phyloP scores from a whole-genome alignment of 2,888 invertebrate genomes.

The Idaea straminata region DNA sequence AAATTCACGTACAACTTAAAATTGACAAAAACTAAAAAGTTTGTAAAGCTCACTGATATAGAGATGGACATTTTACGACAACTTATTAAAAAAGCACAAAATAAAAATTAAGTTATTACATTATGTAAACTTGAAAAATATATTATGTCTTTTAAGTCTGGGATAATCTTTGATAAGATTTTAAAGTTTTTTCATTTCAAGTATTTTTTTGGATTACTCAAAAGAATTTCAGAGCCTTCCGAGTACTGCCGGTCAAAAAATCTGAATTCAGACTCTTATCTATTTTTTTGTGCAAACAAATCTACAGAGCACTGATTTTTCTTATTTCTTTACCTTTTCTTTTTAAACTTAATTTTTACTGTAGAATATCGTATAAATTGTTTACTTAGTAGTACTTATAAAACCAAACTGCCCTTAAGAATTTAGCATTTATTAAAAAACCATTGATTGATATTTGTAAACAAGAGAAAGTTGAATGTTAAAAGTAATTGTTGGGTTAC shows the following conservation, averaged over 20 bases:
- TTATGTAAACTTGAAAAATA: too few species aligned
- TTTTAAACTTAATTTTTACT: not conserved
- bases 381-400: slow-evolving; percentile 18
- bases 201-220: too few species aligned
- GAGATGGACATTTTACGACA: slow-evolving; percentile 49
- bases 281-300: too few species aligned
- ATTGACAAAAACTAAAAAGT: slow-evolving; percentile 38
- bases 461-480: not conserved
- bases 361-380: not conserved
- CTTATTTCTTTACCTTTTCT: too few species aligned
- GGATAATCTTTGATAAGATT: too few species aligned
- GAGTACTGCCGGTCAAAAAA: too few species aligned
- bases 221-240: too few species aligned
- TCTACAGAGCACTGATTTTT: too few species aligned
- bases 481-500: not conserved
- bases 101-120: too few species aligned
- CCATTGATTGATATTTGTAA: not conserved
- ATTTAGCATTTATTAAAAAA: slow-evolving; percentile 15
- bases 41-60: slow-evolving; percentile 44
- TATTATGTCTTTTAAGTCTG: too few species aligned
- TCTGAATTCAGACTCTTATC: too few species aligned
- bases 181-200: too few species aligned
- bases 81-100: slow-evolving; percentile 31
- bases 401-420: slow-evolving; percentile 12
- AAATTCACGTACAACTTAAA: slow-evolving; percentile 51